Evolutionary conservation across 2,113 vertebrate species (phyloP).

Genomic region (Thermophis baileyi): DNA sequence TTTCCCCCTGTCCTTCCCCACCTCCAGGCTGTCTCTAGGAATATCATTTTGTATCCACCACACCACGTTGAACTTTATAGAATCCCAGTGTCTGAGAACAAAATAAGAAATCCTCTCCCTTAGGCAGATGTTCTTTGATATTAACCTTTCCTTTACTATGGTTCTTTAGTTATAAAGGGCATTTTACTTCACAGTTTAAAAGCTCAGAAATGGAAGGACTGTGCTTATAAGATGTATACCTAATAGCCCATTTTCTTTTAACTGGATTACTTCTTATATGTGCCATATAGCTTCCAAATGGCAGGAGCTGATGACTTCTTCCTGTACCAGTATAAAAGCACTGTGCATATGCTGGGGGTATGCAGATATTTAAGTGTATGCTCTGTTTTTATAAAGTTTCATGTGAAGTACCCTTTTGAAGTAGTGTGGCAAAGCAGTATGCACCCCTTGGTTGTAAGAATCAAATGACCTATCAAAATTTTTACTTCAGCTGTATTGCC

Average conservation of each 20-base stretch:
- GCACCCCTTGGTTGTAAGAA: not conserved
- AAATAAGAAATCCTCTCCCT: not conserved
- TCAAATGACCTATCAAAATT: not conserved
- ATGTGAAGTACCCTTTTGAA: not conserved
- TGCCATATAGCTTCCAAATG: not conserved
- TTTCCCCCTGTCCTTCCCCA: not conserved
- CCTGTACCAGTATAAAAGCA: not conserved
- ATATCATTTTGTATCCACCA: not conserved
- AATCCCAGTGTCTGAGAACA: not conserved
- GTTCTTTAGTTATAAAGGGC: not conserved
- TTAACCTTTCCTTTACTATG: not conserved
- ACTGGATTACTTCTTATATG: not conserved
- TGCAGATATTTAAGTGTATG: not conserved
- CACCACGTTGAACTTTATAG: not conserved
- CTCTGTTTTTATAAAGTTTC: not conserved
- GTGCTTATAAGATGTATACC: not conserved
- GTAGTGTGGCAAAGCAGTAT: not conserved
- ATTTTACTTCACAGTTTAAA: not conserved
- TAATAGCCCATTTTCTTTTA: not conserved
- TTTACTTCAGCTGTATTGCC: not conserved
- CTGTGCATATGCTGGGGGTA: not conserved
- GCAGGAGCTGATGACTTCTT: not conserved
- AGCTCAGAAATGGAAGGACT: not conserved
- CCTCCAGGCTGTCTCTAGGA: not conserved
- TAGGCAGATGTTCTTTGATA: not conserved